Percentiles rank a stretch among this genome's conserved stretches.
These are phyloP conservation scores for Amphiprion ocellaris DNA, from an alignment of 2,113 vertebrate genomes.

Conservation along the genomic window DNA sequence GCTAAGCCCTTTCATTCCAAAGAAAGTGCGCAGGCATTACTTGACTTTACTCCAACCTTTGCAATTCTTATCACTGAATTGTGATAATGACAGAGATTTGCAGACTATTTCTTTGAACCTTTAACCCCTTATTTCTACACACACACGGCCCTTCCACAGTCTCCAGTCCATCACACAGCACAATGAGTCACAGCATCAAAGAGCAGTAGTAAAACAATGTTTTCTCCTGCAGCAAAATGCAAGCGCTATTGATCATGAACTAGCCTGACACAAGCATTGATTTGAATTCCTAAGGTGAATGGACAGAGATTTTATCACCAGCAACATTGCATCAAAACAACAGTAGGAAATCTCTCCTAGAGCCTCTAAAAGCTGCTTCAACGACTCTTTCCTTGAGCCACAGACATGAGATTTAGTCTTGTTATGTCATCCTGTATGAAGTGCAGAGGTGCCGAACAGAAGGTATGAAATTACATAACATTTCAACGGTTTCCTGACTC, in stretches of 20 bases:
- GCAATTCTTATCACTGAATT: conserved; percentile 52
- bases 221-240: conserved; percentile 18
- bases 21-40: conserved; percentile 5
- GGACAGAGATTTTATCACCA: conserved; percentile 38
- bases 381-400: conserved; percentile 1
- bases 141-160: background rate
- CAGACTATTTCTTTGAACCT: conserved; percentile 48
- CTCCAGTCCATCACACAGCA: conserved; percentile 17
- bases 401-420: conserved; percentile 20
- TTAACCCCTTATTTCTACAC: conserved; percentile 37
- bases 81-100: conserved; percentile 41
- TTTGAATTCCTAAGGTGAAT: conserved; percentile 44
- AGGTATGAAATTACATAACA: background rate
- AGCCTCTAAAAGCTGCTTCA: background rate
- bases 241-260: conserved; percentile 27
- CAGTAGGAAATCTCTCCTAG: background rate
- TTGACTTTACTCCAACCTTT: conserved; percentile 45
- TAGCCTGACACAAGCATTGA: conserved; percentile 35
- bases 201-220: conserved; percentile 10
- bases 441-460: background rate
- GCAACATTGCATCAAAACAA: conserved; percentile 26
- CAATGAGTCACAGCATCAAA: conserved; percentile 33
- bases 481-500: background rate
- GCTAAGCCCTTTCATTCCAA: background rate
- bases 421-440: conserved; percentile 11